A percentile compares a stretch with the other conserved stretches of the same genome.
Conservation (phyloP, 2,888 invertebrate genomes). For the Xestoiulus laeticollis region DNA sequence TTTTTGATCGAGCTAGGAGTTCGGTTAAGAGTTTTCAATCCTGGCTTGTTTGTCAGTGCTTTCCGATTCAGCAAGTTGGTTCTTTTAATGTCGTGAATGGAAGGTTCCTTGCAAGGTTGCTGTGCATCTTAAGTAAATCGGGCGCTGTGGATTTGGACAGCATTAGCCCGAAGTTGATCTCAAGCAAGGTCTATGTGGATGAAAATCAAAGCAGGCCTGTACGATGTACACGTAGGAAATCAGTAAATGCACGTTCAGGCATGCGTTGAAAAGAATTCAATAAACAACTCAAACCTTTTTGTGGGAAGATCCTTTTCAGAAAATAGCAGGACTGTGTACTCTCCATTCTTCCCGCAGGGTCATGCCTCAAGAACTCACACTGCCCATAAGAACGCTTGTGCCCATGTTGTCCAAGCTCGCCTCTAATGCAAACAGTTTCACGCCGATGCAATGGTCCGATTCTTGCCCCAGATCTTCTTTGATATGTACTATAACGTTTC, state of each 20-base stretch:
- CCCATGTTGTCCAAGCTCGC: constrained; percentile 98
- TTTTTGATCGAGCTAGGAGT: background rate
- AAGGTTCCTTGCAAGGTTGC: constrained; percentile 77
- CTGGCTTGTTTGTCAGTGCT: constrained; percentile 12
- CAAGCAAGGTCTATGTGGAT: constrained; percentile 92
- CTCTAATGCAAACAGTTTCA: constrained; percentile 85
- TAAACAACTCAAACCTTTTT: constrained; percentile 70
- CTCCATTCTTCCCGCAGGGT: constrained; percentile 90
- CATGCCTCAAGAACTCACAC: constrained; percentile 83
- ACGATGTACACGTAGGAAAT: background rate
- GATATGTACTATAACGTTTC: constrained; percentile 82
- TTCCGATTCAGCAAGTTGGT: constrained; percentile 45
- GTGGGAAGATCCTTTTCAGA: constrained; percentile 68
- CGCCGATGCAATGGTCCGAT: constrained; percentile 85
- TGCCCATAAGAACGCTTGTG: constrained; percentile 90
- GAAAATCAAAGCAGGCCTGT: constrained; percentile 85
- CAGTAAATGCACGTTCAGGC: no score
- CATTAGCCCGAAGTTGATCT: constrained; percentile 96
- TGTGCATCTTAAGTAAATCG: constrained; percentile 95
- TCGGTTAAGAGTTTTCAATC: background rate
- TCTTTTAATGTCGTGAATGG: constrained; percentile 52
- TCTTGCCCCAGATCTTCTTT: constrained; percentile 88
- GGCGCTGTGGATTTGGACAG: constrained; percentile 97
- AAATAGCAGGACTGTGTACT: constrained; percentile 67
- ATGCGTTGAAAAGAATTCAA: no score